Evolutionary conservation across 2,113 vertebrate genomes (phyloP), one percentile per base, ranked within the genome.

Genomic region (Trogon surrucura): DNA sequence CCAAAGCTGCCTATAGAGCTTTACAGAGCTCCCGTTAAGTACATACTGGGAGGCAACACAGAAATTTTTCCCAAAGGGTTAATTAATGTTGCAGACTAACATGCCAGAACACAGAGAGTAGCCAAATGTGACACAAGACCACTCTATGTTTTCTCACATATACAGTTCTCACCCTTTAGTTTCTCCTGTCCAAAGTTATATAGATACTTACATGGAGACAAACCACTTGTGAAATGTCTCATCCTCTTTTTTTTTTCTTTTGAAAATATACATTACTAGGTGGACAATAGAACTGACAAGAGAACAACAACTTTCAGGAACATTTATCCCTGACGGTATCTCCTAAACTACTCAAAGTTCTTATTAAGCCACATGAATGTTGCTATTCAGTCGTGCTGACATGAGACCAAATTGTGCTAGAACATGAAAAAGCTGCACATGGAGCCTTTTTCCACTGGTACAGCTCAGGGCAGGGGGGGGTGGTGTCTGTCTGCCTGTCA

Each of bases 321-420:
- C 22, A 36, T 41, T 75, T 73, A 72, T 70, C 58, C 30, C 47
- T 34, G 45, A 67, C 7, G 48, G 10, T 58, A 67, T 51, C 38
- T 75, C 64, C 62, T 51, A 41, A 92, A 58, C 62, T 77, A 81
- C 38, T 44, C 44, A 14, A 34, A 91, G 27, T 88, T 96, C 71
- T 82, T 77, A 88, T 47, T 80, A 91, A 96, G 58, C 67, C 67
- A 60, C 30, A 65, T 26, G 20, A 90, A 56, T 29, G 41, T 32
- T 95, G 45, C 53, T 61, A 54, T 80, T 92, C 45, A 80, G n/a
- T 57, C 64, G 29, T 73, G 71, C 74, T 93, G 71, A 89, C 64
- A 51, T 4, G 5, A 78, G 15, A 93, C 27, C 47, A 92, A 83
- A 80, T 54, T 50, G 50, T 44, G 51, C 41, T 70, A 85, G 38